Percentiles rank a stretch among this genome's conserved stretches.
Evolutionary conservation across 2,797 vertebrate species (phyloP).

Genomic region (Typhlichthys eigenmanni): DNA sequence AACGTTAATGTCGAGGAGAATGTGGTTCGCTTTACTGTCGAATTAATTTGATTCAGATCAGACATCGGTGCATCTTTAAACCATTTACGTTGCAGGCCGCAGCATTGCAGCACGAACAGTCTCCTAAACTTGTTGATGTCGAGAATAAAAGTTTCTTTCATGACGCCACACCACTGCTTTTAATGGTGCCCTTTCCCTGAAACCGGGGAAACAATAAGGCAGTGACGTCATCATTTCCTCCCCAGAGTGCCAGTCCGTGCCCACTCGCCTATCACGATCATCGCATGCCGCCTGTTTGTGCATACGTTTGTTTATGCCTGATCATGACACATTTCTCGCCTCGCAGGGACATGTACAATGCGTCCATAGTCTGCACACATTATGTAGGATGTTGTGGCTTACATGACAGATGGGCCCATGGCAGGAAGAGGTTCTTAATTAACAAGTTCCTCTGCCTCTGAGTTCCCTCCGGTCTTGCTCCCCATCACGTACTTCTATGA

Average conservation of each 20-base stretch:
- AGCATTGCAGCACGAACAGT: conserved; percentile 31
- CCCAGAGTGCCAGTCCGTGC: conserved; percentile 7
- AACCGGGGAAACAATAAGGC: conserved; percentile 15
- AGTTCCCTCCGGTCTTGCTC: conserved; percentile 56
- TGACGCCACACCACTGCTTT: neutral
- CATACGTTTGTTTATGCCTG: neutral
- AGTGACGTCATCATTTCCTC: conserved; percentile 20
- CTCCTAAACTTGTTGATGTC: conserved; percentile 32
- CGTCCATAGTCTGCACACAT: conserved; percentile 27
- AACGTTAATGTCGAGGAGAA: conserved; percentile 31
- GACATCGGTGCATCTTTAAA: conserved; percentile 4
- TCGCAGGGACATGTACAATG: conserved; percentile 23
- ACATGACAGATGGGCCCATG: conserved; percentile 68
- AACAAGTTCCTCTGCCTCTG: conserved; percentile 69
- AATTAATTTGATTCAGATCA: conserved; percentile 22
- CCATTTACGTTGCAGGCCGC: conserved; percentile 34
- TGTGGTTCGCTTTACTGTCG: conserved; percentile 21
- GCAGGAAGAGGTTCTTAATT: conserved; percentile 71
- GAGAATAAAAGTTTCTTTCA: conserved; percentile 34
- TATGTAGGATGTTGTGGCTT: conserved; percentile 59
- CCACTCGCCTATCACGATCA: conserved; percentile 15
- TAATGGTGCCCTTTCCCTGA: conserved; percentile 4
- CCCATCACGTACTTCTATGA: conserved; percentile 64
- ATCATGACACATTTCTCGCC: conserved; percentile 12
- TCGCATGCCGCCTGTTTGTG: conserved; percentile 2